Conservation (phyloP, 1,140 invertebrate species). For the Rhopalosiphum padi region DNA sequence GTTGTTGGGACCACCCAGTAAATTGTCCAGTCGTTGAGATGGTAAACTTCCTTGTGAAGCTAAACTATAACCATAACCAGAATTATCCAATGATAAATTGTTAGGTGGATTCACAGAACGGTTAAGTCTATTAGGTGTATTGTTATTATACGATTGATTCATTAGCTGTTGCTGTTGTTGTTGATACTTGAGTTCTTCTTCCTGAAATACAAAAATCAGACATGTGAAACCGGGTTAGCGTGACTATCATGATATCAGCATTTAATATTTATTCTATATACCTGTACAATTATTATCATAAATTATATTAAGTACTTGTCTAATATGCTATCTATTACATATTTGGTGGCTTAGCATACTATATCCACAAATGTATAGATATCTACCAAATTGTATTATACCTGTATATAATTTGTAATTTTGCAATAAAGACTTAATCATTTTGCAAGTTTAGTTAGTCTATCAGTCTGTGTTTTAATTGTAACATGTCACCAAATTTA, state of each 20-base stretch:
- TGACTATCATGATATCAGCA: background rate
- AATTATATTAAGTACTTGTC: too few relatives aligned
- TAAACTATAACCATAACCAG: slow-evolving; percentile 45
- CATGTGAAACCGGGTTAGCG: background rate
- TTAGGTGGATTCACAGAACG: slow-evolving; percentile 50
- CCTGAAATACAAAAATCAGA: background rate
- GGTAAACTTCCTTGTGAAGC: slow-evolving; percentile 44
- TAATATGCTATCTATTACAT: too few relatives aligned
- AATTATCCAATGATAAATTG: slow-evolving; percentile 33
- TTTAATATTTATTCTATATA: too few relatives aligned
- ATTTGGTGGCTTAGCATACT: too few relatives aligned
- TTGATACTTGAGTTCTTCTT: slow-evolving; percentile 52
- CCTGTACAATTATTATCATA: too few relatives aligned
- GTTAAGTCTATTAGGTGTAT: slow-evolving; percentile 17
- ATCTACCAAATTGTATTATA: too few relatives aligned
- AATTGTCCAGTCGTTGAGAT: slow-evolving; percentile 59
- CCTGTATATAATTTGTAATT: too few relatives aligned
- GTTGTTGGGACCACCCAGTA: slow-evolving; percentile 62
- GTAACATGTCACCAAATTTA: too few relatives aligned
- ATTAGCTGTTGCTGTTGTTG: slow-evolving; percentile 56
- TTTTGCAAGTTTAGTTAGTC: too few relatives aligned
- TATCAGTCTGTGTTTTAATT: too few relatives aligned
- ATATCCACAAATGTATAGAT: too few relatives aligned
- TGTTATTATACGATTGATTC: slow-evolving; percentile 41
- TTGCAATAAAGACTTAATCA: too few relatives aligned